phyloP scores from a whole-genome alignment of 2,797 vertebrate species.

The Sphenodon punctatus region DNA sequence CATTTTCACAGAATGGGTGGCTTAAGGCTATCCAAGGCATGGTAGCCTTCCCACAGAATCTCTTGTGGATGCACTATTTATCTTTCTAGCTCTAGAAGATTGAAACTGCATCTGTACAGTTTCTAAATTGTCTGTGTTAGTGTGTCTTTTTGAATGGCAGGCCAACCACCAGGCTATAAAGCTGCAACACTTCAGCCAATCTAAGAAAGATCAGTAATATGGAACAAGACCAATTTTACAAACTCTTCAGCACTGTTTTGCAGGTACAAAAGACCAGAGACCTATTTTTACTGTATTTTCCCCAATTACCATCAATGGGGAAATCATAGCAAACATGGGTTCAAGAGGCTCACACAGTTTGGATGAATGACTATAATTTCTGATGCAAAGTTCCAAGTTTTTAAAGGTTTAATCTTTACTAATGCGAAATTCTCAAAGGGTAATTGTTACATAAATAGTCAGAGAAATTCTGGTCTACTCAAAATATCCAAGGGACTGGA shows the following conservation, averaged over 20 bases:
- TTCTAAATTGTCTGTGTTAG: neutral
- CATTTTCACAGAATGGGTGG: too few relatives aligned
- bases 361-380: neutral
- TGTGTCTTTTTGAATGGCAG: too few relatives aligned
- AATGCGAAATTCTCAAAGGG: neutral
- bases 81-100: neutral
- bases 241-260: neutral
- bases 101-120: neutral
- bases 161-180: neutral
- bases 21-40: too few relatives aligned
- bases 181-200: too few relatives aligned
- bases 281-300: too few relatives aligned
- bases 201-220: neutral
- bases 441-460: neutral
- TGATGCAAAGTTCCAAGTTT: neutral
- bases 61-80: too few relatives aligned
- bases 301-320: too few relatives aligned
- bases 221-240: neutral
- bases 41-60: too few relatives aligned
- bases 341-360: neutral
- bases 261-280: fast-evolving
- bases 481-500: neutral
- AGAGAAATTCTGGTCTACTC: neutral
- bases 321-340: too few relatives aligned
- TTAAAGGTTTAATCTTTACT: neutral